Conservation (phyloP, 2,888 invertebrate genomes). For the Neoscelio sp. region DNA sequence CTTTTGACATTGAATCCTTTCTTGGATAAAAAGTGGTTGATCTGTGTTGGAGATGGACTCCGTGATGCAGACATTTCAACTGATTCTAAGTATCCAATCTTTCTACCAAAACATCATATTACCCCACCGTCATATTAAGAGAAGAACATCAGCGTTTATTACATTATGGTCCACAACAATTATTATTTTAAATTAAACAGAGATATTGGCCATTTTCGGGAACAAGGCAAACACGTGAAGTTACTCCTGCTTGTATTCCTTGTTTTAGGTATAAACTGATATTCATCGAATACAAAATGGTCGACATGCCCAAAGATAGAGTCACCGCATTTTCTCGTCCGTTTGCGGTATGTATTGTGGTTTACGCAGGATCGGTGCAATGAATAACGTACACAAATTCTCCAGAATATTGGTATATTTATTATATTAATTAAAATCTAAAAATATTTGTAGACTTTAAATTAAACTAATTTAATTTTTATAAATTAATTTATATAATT, state of each 20-base stretch:
- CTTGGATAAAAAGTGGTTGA: background rate
- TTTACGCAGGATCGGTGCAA: too few relatives aligned
- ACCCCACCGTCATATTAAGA: background rate
- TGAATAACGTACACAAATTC: too few relatives aligned
- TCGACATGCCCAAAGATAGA: conserved; percentile 23
- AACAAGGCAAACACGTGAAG: conserved; percentile 23
- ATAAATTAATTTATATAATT: too few relatives aligned
- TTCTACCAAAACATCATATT: background rate
- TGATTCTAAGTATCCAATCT: background rate
- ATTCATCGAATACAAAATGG: conserved; percentile 32
- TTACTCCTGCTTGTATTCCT: conserved; percentile 19
- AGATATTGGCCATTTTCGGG: conserved; percentile 1
- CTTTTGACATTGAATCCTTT: background rate
- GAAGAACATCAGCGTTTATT: background rate
- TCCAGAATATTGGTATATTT: too few relatives aligned
- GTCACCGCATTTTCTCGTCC: conserved; percentile 18
- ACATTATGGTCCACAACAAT: background rate
- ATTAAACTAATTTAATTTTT: too few relatives aligned
- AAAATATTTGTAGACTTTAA: too few relatives aligned
- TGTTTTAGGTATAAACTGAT: conserved; percentile 44
- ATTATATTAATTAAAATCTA: too few relatives aligned
- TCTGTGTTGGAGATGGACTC: background rate
- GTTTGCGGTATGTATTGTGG: too few relatives aligned
- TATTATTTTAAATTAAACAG: background rate
- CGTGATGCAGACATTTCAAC: background rate